Evolutionary conservation across 1,140 invertebrate species (phyloP).

Genomic region (Platyscapa corneri): DNA sequence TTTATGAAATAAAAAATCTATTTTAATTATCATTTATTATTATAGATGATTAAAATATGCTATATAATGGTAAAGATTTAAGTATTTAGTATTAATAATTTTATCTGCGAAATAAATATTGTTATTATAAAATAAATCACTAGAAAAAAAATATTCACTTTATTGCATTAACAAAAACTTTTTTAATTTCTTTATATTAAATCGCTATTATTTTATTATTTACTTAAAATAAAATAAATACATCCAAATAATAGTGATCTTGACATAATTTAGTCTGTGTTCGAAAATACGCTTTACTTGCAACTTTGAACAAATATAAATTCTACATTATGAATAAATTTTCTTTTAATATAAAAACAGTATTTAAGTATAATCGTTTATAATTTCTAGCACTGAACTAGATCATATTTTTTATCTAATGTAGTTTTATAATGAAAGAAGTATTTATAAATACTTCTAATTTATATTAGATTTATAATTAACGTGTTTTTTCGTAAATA

Average conservation of each 20-base stretch:
- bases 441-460: too few relatives aligned
- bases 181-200: too few relatives aligned
- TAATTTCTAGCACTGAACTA: too few relatives aligned
- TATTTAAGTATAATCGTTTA: too few relatives aligned
- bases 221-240: not conserved
- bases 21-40: not conserved
- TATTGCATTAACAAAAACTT: too few relatives aligned
- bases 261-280: not conserved
- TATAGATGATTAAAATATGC: not conserved
- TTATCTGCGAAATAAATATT: not conserved
- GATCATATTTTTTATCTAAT: too few relatives aligned
- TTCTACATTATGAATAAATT: not conserved
- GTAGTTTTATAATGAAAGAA: too few relatives aligned
- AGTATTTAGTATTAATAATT: not conserved
- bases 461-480: too few relatives aligned
- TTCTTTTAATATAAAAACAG: too few relatives aligned
- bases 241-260: conserved; percentile 6
- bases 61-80: not conserved
- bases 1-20: not conserved
- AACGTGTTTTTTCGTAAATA: not conserved
- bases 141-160: too few relatives aligned
- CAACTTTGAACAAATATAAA: not conserved
- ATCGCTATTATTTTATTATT: too few relatives aligned
- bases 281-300: not conserved
- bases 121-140: too few relatives aligned